Evolutionary conservation across 2,797 vertebrate species (phyloP).

Genomic region (Lagorchestes hirsutus): DNA sequence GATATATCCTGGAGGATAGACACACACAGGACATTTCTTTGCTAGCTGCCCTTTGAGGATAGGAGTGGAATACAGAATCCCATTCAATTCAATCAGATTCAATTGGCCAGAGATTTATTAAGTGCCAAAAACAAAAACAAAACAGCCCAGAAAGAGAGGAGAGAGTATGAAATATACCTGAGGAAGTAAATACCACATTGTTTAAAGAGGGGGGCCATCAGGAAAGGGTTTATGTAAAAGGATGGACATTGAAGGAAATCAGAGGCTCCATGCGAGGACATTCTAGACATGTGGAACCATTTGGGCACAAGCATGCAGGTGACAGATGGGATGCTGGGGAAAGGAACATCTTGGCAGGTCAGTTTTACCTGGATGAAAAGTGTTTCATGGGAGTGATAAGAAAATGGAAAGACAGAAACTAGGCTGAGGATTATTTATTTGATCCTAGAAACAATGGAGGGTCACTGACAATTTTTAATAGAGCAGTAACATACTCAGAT

Average conservation of each 20-base stretch:
- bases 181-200: background rate
- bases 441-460: background rate
- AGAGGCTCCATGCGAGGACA: background rate
- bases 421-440: background rate
- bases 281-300: background rate
- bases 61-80: background rate
- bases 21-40: background rate
- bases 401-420: background rate
- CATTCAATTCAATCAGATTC: background rate
- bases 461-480: background rate
- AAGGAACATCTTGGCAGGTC: background rate
- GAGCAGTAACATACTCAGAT: background rate
- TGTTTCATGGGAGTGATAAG: background rate
- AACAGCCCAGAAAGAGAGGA: background rate
- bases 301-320: background rate
- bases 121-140: background rate
- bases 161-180: background rate
- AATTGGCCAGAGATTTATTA: background rate
- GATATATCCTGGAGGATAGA: background rate
- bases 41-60: background rate
- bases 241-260: background rate
- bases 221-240: background rate
- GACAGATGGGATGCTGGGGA: background rate
- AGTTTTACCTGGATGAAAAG: background rate
- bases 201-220: background rate